phyloP scores from a whole-genome alignment of 2,113 vertebrate species.

The Tachysurus vachellii region DNA sequence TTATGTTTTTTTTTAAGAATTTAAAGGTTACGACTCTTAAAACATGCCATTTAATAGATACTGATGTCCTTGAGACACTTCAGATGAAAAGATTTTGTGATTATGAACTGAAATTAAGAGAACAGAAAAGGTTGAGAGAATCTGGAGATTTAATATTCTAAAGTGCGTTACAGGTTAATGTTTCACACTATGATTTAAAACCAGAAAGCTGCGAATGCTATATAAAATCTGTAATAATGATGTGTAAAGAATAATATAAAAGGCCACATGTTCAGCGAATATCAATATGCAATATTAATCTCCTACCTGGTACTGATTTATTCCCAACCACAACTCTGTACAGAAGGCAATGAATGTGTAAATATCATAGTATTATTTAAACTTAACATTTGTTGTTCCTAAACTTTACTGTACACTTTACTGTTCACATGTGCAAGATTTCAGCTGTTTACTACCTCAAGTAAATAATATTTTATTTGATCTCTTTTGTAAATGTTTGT shows the following conservation, averaged over 20 bases:
- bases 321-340: no score
- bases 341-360: no score
- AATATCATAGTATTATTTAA: no score
- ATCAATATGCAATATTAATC: neutral
- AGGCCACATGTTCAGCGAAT: neutral
- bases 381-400: no score
- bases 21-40: neutral
- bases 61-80: neutral
- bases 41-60: neutral
- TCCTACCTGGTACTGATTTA: no score
- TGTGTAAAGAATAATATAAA: neutral
- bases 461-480: no score
- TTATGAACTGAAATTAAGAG: neutral
- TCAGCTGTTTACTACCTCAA: no score
- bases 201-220: neutral
- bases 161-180: neutral
- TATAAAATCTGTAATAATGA: neutral
- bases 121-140: no score
- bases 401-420: no score
- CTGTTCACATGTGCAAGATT: no score
- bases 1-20: neutral
- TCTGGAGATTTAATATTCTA: neutral
- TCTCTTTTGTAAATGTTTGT: no score
- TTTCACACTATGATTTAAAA: neutral
- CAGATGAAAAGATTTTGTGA: neutral